Conservation (phyloP, 2,888 invertebrate genomes). For the Conomelus anceps region DNA sequence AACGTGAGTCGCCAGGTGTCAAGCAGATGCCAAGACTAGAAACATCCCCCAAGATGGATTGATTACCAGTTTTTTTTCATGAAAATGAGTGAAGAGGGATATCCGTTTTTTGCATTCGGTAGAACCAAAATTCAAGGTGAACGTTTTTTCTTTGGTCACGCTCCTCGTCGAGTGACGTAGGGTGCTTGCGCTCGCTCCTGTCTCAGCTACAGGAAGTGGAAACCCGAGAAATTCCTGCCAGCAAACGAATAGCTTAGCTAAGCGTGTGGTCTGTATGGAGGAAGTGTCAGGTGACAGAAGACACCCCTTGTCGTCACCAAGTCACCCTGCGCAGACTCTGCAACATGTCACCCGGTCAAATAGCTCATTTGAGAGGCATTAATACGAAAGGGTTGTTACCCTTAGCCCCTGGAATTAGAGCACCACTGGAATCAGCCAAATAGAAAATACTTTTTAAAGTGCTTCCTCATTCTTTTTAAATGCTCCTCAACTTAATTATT, state of each 20-base stretch:
- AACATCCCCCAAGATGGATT: neutral
- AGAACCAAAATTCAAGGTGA: neutral
- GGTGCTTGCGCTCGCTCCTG: neutral
- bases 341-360: neutral
- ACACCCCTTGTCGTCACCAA: neutral
- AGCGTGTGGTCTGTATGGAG: neutral
- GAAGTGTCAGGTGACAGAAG: neutral
- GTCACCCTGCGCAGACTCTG: neutral
- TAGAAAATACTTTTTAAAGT: neutral
- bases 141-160: neutral
- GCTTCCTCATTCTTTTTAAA: neutral
- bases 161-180: neutral
- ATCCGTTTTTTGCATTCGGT: neutral
- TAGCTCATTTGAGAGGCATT: neutral
- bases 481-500: neutral
- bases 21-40: neutral
- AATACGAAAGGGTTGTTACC: neutral
- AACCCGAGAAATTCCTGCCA: neutral
- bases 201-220: neutral
- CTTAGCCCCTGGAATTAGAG: neutral
- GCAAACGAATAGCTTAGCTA: neutral
- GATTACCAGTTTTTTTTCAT: neutral
- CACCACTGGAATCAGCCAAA: neutral
- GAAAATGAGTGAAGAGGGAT: neutral
- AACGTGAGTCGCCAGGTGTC: neutral